Conservation (phyloP, 2,797 vertebrate species). For the Nyctalus aviator region DNA sequence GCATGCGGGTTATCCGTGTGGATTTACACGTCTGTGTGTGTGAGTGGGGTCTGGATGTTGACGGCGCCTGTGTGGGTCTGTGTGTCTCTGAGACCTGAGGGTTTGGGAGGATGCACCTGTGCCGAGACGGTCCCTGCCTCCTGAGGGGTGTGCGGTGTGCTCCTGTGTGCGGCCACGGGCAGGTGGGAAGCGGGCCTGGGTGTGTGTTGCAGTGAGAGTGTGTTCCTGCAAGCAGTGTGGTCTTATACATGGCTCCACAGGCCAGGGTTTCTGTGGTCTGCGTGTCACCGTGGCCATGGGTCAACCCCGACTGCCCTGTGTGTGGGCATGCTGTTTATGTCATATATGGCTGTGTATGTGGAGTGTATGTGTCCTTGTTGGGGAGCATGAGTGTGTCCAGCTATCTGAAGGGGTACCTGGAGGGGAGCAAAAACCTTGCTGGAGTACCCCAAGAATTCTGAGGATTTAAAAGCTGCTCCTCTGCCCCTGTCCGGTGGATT, state of each 20-base stretch:
- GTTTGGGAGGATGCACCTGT: rapidly evolving
- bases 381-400: not conserved
- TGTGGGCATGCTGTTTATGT: not conserved
- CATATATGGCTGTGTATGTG: not conserved
- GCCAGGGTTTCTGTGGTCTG: not conserved
- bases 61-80: not conserved
- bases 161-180: not conserved
- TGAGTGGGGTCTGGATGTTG: not conserved
- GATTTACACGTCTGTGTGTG: not conserved
- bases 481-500: not conserved
- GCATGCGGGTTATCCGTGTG: too few relatives aligned
- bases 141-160: not conserved
- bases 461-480: conserved; percentile 11
- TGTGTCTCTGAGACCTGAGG: not conserved
- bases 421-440: not conserved
- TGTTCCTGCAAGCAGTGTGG: not conserved
- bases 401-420: not conserved
- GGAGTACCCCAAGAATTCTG: not conserved
- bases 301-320: not conserved
- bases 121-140: not conserved
- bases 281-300: not conserved
- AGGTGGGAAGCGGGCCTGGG: not conserved
- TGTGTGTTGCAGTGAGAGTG: not conserved
- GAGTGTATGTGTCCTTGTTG: not conserved
- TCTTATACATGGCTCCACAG: not conserved